Evolutionary conservation across 2,797 vertebrate species (phyloP).

Genomic region (Stomatorhinus walkeri): DNA sequence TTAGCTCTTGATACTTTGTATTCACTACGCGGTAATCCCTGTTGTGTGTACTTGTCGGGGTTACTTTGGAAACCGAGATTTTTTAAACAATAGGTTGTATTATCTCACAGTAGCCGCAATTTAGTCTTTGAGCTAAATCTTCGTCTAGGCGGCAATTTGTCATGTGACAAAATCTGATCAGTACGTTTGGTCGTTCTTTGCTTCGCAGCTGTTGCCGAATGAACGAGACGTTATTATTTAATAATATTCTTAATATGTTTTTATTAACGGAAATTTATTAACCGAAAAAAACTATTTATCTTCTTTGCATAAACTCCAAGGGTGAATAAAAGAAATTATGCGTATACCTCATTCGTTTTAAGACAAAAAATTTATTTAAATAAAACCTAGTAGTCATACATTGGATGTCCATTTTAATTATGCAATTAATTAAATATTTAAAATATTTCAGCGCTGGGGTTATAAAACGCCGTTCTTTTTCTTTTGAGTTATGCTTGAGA

Average conservation of each 20-base stretch:
- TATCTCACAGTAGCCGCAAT: background rate
- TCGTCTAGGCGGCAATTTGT: constrained; percentile 3
- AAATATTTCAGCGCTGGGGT: background rate
- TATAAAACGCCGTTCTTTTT: background rate
- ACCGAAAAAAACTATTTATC: background rate
- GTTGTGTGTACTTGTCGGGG: constrained; percentile 13
- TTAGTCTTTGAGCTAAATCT: background rate
- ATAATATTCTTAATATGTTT: background rate
- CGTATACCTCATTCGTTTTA: background rate
- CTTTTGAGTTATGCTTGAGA: background rate
- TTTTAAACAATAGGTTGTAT: constrained; percentile 5
- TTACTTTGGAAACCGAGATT: constrained; percentile 21
- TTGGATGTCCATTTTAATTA: background rate
- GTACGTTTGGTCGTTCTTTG: background rate
- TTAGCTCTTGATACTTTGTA: constrained; percentile 9
- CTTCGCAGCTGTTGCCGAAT: background rate
- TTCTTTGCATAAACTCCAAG: background rate
- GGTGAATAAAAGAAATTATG: background rate
- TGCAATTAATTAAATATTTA: no score
- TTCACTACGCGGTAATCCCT: background rate
- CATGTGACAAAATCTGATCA: constrained; percentile 7
- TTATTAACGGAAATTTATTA: background rate
- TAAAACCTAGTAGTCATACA: background rate
- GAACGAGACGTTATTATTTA: background rate
- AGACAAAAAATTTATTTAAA: background rate